Evolutionary conservation across 2,888 invertebrate genomes (phyloP).

Genomic region (Timandra comae): DNA sequence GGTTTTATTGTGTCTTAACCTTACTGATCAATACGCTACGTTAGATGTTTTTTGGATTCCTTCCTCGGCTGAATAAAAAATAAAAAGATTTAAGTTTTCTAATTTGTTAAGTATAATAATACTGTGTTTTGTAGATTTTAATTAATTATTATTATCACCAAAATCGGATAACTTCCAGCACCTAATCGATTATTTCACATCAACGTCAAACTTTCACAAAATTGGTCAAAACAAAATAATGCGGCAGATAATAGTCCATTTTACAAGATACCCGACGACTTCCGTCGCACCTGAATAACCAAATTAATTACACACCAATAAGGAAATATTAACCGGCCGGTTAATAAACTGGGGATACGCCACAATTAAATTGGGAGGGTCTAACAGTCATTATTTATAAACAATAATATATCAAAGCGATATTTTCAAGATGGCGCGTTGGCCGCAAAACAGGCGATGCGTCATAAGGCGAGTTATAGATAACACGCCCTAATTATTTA

Average conservation of each 20-base stretch:
- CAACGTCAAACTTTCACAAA: too few relatives aligned
- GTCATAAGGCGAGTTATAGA: constrained; percentile 30
- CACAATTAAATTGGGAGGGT: constrained; percentile 75
- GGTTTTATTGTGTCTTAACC: too few relatives aligned
- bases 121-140: too few relatives aligned
- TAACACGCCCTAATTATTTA: constrained; percentile 18
- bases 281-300: constrained; percentile 68
- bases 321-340: constrained; percentile 72
- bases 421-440: constrained; percentile 70
- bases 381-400: constrained; percentile 70
- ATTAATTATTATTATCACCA: too few relatives aligned
- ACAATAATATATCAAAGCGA: constrained; percentile 76
- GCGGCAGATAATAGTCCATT: constrained; percentile 63
- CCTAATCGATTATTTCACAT: too few relatives aligned
- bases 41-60: too few relatives aligned
- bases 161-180: too few relatives aligned
- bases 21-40: too few relatives aligned
- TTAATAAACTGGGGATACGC: constrained; percentile 73
- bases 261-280: constrained; percentile 1
- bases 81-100: too few relatives aligned
- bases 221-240: constrained; percentile 35
- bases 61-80: too few relatives aligned
- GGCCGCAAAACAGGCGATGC: constrained; percentile 51
- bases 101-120: too few relatives aligned
- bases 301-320: constrained; percentile 74